Evolutionary conservation across 2,888 invertebrate species (phyloP), one percentile per base, ranked within the genome.

Genomic region (Drosophila prostipennis): DNA sequence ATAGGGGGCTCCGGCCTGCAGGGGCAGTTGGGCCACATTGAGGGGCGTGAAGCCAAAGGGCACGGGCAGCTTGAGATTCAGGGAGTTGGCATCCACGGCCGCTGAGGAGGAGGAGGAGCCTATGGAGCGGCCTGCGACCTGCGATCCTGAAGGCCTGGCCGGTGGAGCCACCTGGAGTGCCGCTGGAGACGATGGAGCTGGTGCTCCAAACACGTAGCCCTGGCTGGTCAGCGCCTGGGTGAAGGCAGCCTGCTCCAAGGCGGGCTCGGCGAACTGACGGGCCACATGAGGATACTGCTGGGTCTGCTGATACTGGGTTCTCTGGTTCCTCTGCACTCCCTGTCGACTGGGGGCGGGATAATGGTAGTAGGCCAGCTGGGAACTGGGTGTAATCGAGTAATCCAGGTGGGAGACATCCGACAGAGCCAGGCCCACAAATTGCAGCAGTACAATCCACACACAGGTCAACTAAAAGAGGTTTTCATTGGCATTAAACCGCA

Each of bases 1-100:
- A 42, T 89, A 91, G 6, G 91, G 80, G 0, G 91, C 80, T n/a
- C 91, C 90, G 1, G 84, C 80, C 53, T 90, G 90, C 49, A 90
- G 63, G 1, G 90, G 90, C 71, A 90, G 51, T 29, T 91, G 83
- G 2, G 84, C 87, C 36, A 86, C 77, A 56, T 90, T 90, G 37
- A 90, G 58, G 3, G 90, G 90, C 48, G 83, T 85, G 32, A 81
- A 63, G 6, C 88, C 89, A 32, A 91, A 77, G 8, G 90, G 91
- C 74, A 90, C 77, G 3, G 90, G 90, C 61, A 90, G 63, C 71
- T 87, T 87, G 3, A 91, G 78, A 58, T 90, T 90, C 42, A 89
- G 29, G 4, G 90, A 90, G 13, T 83, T 86, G 72, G 72, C 51
- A 34, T 88, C 87, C 32, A 61, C 61, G 2, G 71, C 13, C 0